Conservation (phyloP, 2,888 invertebrate species). For the Drosophila nr. fundita region DNA sequence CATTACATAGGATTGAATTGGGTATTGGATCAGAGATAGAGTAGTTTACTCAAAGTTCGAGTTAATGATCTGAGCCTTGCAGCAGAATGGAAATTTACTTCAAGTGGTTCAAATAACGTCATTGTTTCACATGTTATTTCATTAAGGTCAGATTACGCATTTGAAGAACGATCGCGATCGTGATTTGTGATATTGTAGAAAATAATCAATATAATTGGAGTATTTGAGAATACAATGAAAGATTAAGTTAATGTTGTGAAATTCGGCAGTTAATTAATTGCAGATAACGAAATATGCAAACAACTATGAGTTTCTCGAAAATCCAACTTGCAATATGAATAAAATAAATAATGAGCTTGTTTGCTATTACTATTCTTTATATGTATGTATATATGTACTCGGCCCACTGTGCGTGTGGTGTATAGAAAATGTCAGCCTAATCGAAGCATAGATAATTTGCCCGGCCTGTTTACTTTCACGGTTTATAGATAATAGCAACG, state of each 20-base stretch:
- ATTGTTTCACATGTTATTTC: background rate
- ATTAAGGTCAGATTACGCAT: background rate
- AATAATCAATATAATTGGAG: background rate
- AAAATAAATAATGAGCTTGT: background rate
- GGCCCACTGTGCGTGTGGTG: conserved; percentile 45
- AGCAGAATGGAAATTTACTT: conserved; percentile 9
- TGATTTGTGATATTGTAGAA: background rate
- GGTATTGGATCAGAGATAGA: conserved; percentile 1
- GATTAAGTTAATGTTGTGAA: background rate
- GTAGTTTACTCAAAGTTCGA: conserved; percentile 3
- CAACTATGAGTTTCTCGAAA: background rate
- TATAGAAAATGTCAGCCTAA: conserved; percentile 51
- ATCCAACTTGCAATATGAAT: background rate
- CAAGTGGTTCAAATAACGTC: conserved; percentile 11
- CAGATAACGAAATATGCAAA: background rate
- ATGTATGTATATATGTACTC: background rate
- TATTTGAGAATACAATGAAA: background rate
- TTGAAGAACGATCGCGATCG: conserved; percentile 9
- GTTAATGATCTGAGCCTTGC: background rate
- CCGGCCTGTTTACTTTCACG: conserved; percentile 72
- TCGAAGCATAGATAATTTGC: conserved; percentile 75
- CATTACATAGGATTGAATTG: conserved; percentile 9
- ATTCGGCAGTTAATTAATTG: background rate
- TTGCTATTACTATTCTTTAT: background rate
- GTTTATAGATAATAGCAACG: conserved; percentile 69